Evolutionary conservation across 1,140 invertebrate species (phyloP), one percentile per base, ranked within the genome.

Genomic region (Drosophila grimshawi): DNA sequence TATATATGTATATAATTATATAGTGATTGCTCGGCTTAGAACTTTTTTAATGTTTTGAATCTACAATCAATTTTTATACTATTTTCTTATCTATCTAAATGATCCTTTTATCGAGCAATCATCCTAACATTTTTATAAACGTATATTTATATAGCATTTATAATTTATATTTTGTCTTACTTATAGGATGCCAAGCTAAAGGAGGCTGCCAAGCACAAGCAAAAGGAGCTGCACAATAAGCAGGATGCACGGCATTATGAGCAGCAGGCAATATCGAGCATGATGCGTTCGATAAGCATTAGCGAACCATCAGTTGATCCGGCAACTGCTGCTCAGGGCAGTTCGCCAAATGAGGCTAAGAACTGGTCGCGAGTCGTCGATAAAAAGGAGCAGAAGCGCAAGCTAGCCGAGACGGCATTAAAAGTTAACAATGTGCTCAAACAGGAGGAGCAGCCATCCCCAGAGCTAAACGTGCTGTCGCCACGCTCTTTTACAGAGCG

Each of bases 341-440:
- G 8, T 8, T 45, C 80, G 1, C 59, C 64, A 11, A 70, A n/a
- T 19, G 81, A 92, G 1, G 53, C 29, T 2, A 80, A 78, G 4
- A 81, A 75, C 48, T 92, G 92, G 92, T 89, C 77, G 2, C 90
- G 86, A 5, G 92, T 91, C 1, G 56, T 77, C n/a, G 91, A 92
- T 39, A 90, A 90, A 76, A 81, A 89, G 74, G 90, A 91, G 35
- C 80, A 86, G 11, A 92, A 91, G 32, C 82, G 92, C 67, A 91
- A 78, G 80, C 39, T 91, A n/a, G 77, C 91, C 2, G 90, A 90
- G 45, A 73, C 59, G 43, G 77, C 92, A 8, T 41, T 93, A 2
- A 93, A 91, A 75, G 78, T 92, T 0, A 93, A 93, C 66, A 81
- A 77, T 11, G 64, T 90, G 3, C 86, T 93, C 0, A 92, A 91